These are phyloP conservation scores for Platycercus adscitus DNA, from an alignment of 2,113 vertebrate species.

Conservation along the genomic window DNA sequence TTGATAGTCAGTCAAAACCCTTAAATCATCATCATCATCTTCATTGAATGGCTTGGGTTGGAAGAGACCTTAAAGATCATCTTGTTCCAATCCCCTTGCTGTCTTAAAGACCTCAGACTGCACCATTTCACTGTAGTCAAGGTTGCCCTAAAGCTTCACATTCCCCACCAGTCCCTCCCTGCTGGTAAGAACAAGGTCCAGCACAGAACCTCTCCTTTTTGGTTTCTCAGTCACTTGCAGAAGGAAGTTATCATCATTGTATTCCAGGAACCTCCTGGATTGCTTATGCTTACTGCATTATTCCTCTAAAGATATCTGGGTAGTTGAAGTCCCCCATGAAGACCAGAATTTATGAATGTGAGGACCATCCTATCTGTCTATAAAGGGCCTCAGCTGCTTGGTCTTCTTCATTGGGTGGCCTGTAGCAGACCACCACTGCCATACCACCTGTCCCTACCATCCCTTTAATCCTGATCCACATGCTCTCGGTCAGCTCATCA, in stretches of 20 bases:
- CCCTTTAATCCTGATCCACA: background rate
- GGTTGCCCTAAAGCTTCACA: background rate
- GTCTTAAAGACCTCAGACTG: background rate
- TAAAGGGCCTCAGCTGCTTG: background rate
- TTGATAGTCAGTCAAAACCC: background rate
- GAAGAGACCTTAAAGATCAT: background rate
- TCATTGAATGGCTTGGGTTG: background rate
- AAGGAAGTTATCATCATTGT: background rate
- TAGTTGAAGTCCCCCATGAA: background rate
- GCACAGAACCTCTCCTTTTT: background rate
- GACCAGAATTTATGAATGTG: background rate
- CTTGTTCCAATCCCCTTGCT: background rate
- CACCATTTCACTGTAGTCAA: background rate
- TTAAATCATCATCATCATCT: background rate
- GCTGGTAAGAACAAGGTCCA: background rate
- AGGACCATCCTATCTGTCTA: background rate
- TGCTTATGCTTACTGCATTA: background rate
- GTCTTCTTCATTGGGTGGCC: background rate
- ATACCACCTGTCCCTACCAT: background rate
- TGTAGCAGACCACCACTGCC: background rate
- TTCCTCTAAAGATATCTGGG: background rate
- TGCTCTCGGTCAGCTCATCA: background rate
- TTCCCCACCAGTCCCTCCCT: background rate
- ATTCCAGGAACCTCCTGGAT: background rate
- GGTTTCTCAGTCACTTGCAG: background rate